These are phyloP conservation scores for Psittacula cyanocephala DNA, from an alignment of 2,113 vertebrate genomes.

Conservation along the genomic window DNA sequence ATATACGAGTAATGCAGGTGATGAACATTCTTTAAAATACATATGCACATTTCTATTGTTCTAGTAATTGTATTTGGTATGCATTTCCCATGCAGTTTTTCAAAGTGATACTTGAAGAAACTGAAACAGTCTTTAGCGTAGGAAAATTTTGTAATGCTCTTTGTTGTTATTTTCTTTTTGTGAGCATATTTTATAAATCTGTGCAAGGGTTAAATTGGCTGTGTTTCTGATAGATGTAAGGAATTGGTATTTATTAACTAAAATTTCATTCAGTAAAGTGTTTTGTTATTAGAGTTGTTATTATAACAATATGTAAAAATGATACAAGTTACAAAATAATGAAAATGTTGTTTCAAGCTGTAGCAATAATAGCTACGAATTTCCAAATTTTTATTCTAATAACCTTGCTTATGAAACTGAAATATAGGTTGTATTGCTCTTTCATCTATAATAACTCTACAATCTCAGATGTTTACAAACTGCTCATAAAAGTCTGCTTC, in stretches of 20 bases:
- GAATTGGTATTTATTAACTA: background rate
- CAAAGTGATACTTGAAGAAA: background rate
- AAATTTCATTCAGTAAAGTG: background rate
- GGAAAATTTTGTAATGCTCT: background rate
- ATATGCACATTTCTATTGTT: background rate
- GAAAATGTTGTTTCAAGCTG: background rate
- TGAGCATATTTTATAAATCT: background rate
- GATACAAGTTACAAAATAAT: background rate
- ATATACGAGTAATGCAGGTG: rapidly evolving
- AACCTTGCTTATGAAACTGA: background rate
- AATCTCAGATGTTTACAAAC: background rate
- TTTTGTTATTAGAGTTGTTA: background rate
- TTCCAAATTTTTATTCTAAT: background rate
- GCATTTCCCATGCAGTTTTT: background rate
- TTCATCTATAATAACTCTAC: background rate
- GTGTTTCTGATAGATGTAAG: background rate
- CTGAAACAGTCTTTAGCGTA: background rate
- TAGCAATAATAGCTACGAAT: background rate
- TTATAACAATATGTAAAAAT: background rate
- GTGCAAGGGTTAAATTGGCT: background rate
- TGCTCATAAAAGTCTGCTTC: background rate
- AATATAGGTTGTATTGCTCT: background rate
- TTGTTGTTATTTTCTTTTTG: background rate
- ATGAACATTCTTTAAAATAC: background rate
- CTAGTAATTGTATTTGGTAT: background rate